These are phyloP conservation scores for Scarus forsteni DNA, from an alignment of 2,797 vertebrate species.

Conservation along the genomic window DNA sequence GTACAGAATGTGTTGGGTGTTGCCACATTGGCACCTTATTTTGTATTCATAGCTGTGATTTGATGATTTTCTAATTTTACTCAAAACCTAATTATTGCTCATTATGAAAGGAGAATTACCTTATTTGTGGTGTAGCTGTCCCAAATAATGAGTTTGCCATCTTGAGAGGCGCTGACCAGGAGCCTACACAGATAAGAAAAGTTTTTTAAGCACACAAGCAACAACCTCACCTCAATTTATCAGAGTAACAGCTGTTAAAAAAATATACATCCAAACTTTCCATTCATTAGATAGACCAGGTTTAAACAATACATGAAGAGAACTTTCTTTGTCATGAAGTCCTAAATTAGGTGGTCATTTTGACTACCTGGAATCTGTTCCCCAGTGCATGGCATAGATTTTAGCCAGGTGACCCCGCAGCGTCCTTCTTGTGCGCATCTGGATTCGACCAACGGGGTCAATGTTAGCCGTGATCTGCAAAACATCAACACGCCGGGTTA, in stretches of 20 bases:
- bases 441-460: slow-evolving; percentile 98
- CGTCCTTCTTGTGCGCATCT: slow-evolving; percentile 99
- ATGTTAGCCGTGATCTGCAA: slow-evolving; percentile 97
- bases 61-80: too few species aligned
- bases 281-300: not conserved
- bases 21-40: too few species aligned
- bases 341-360: not conserved
- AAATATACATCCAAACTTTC: not conserved
- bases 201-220: not conserved
- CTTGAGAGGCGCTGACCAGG: slow-evolving; percentile 99
- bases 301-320: not conserved
- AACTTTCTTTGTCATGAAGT: not conserved
- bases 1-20: too few species aligned
- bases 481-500: slow-evolving; percentile 16
- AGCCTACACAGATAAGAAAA: slow-evolving; percentile 84
- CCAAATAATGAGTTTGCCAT: slow-evolving; percentile 99
- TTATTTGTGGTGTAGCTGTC: slow-evolving; percentile 99
- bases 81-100: not conserved
- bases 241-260: not conserved
- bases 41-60: too few species aligned
- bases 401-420: slow-evolving; percentile 98
- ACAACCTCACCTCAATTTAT: not conserved
- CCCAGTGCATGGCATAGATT: slow-evolving; percentile 99
- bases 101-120: slow-evolving; percentile 77
- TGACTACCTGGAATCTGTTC: slow-evolving; percentile 96